Evolutionary conservation across 1,140 invertebrate genomes (phyloP).

Genomic region (Megalopta genalis): DNA sequence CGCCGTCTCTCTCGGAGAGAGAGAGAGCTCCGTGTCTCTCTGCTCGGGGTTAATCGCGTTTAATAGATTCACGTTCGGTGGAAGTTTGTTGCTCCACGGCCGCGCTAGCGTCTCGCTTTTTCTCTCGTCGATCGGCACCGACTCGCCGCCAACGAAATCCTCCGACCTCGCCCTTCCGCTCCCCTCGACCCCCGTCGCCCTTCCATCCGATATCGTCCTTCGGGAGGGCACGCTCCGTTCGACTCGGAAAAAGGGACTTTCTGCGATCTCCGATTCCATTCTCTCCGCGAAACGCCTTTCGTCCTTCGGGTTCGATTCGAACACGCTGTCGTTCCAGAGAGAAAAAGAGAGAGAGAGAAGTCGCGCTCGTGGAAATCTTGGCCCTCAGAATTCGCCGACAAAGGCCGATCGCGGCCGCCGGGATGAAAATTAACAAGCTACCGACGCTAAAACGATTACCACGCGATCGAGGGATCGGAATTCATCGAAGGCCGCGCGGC

Average conservation of each 20-base stretch:
- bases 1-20: too few relatives aligned
- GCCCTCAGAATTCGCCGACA: too few relatives aligned
- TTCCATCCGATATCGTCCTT: neutral
- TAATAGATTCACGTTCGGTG: constrained; percentile 39
- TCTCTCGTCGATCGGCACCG: too few relatives aligned
- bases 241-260: neutral
- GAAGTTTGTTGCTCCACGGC: neutral
- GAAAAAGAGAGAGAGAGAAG: too few relatives aligned
- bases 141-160: too few relatives aligned
- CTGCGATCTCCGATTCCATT: neutral
- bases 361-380: too few relatives aligned
- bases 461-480: neutral
- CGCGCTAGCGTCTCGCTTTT: neutral
- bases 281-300: neutral
- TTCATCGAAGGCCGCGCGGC: neutral
- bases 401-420: too few relatives aligned
- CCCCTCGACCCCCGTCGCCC: too few relatives aligned
- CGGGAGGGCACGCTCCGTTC: neutral
- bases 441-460: too few relatives aligned
- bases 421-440: too few relatives aligned
- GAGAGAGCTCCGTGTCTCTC: neutral
- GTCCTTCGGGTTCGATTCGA: neutral
- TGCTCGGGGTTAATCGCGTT: constrained; percentile 39
- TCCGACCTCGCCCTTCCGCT: neutral
- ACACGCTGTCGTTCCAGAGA: neutral